A percentile compares a stretch with the other conserved stretches of the same genome.
Conservation (phyloP, 2,888 invertebrate genomes). For the Macropis europaea region DNA sequence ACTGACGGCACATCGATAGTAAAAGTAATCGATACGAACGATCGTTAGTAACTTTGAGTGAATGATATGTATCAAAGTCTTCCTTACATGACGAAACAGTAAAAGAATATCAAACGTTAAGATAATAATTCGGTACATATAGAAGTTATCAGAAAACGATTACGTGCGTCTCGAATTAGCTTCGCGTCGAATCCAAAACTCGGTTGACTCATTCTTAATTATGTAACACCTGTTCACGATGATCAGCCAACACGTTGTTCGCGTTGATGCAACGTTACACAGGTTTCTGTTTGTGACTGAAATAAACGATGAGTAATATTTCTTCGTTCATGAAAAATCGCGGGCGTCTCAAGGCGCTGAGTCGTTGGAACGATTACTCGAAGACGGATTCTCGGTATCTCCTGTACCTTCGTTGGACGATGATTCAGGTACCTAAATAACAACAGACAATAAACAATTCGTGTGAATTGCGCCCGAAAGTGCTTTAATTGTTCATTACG, state of each 20-base stretch:
- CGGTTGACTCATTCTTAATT: not conserved
- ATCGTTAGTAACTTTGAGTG: constrained; percentile 2
- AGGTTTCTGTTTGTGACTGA: constrained; percentile 21
- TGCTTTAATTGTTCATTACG: not conserved
- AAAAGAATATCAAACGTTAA: too few relatives aligned
- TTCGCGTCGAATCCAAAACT: not conserved
- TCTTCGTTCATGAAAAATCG: constrained; percentile 15
- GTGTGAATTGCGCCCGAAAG: not conserved
- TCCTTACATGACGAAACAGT: not conserved
- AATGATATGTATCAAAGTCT: constrained; percentile 12
- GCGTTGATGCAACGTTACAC: not conserved
- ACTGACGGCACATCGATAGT: not conserved
- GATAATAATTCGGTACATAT: too few relatives aligned
- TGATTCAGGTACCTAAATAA: constrained; percentile 46
- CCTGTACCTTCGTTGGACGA: constrained; percentile 8
- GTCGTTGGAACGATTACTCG: constrained; percentile 17
- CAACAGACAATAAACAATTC: not conserved
- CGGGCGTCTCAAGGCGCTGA: constrained; percentile 29
- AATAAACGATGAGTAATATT: constrained; percentile 32
- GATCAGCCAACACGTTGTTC: constrained; percentile 11
- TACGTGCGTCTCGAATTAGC: not conserved
- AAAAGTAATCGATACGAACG: constrained; percentile 8
- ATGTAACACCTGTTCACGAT: not conserved
- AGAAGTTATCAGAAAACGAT: too few relatives aligned
- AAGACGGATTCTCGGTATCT: constrained; percentile 14